Percentiles rank a stretch among this genome's conserved stretches.
Evolutionary conservation across 37 sponge, comb jelly and placozoan species (phyloP).

Genomic region (Chondrilla cf. caribensis): DNA sequence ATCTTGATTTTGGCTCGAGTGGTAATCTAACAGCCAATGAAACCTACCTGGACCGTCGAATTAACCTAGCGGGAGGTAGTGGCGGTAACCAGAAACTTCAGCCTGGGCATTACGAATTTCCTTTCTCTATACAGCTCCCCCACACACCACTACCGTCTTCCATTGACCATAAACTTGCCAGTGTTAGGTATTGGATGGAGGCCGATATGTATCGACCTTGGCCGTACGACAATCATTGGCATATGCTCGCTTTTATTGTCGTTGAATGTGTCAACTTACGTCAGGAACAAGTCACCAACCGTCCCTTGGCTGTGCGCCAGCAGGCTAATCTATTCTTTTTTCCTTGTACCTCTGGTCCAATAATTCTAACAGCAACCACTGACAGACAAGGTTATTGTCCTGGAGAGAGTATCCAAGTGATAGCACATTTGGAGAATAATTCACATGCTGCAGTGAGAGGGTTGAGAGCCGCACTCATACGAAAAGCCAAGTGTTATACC

Average conservation of each 20-base stretch:
- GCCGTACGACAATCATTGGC: slow-evolving; percentile 36
- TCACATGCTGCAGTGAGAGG: slow-evolving; percentile 8
- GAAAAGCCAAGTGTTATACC: slow-evolving; percentile 35
- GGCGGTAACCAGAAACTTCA: slow-evolving; percentile 14
- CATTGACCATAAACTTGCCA: slow-evolving; percentile 9
- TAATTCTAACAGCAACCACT: slow-evolving; percentile 28
- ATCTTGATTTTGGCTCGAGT: no score
- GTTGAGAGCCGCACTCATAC: slow-evolving; percentile 18
- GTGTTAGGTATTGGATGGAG: slow-evolving; percentile 46
- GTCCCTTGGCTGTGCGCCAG: no score
- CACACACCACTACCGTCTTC: slow-evolving; percentile 14
- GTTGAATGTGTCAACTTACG: slow-evolving; percentile 31
- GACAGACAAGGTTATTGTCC: slow-evolving; percentile 52
- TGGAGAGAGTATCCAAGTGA: slow-evolving; percentile 42
- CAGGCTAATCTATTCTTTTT: no score
- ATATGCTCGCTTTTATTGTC: slow-evolving; percentile 26
- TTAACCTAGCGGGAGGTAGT: slow-evolving; percentile 31
- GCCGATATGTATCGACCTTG: slow-evolving; percentile 35
- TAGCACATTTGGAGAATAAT: slow-evolving; percentile 40
- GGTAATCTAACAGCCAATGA: slow-evolving; percentile 25
- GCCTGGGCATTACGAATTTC: slow-evolving; percentile 41
- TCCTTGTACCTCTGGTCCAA: slow-evolving; percentile 66
- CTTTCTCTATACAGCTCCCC: slow-evolving; percentile 33
- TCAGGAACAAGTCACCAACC: no score
- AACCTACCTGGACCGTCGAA: slow-evolving; percentile 9